Evolutionary conservation across 2,888 invertebrate species (phyloP), one percentile per base, ranked within the genome.

Genomic region (Leptinotarsa juncta): DNA sequence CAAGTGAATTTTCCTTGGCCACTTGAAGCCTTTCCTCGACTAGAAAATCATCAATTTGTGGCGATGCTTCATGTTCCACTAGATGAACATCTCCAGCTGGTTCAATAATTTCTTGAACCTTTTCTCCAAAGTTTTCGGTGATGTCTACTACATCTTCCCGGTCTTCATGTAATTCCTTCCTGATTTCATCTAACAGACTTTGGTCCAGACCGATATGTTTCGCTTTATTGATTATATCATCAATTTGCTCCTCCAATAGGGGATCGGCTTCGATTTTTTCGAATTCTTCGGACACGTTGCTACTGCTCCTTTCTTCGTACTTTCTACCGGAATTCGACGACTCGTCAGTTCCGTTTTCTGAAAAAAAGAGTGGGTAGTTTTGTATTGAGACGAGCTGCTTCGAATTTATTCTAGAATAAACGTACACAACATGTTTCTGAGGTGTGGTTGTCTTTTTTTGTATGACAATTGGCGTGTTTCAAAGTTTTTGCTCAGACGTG

Each of bases 191-290:
- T 20, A 69, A 7, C 10, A 68, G 42, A 57, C 68, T 68, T n/a
- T 55, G 53, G 4, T 68, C 55, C 16, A 67, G 10, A 15, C 51
- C 67, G 32, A 53, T 68, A n/a, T 49, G 18, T 66, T 68, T 68
- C 20, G 89, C 89, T 42, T 90, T 89, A n/a, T 89, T 88, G 32
- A 86, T 86, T 62, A 89, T 87, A 71, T 87, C 88, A 67, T 88
- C 74, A 32, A 81, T 81, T 70, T 82, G 79, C 51, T 80, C 79
- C 70, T 82, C 79, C 14, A 81, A 48, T 50, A 70, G 75, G 15
- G 66, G 18, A 48, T 73, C 73, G 5, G 67, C 81, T 57, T 85
- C 81, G 12, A 82, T 82, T 74, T 83, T 83, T 72, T 83, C 83
- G 71, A 82, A 83, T 49, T 82, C 82, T 23, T 82, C 82, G 5